Percentiles rank a stretch among this genome's conserved stretches.
These are phyloP conservation scores for Lasius fuliginosus DNA, from an alignment of 2,888 invertebrate species.

Conservation along the genomic window DNA sequence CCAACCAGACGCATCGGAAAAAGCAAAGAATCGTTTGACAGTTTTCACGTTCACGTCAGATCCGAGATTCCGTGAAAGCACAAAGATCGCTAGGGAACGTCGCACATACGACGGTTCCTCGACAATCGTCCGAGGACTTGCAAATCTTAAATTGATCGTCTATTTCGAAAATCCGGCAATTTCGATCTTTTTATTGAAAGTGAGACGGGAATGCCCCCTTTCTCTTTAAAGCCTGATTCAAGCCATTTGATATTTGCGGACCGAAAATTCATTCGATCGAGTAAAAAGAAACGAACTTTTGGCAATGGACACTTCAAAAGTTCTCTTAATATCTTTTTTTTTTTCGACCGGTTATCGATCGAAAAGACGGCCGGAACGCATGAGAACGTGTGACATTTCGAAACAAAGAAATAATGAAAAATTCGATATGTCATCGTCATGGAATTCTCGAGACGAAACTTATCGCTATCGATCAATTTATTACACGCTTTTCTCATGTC, in stretches of 20 bases:
- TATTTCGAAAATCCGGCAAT: not conserved
- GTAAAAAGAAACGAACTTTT: not conserved
- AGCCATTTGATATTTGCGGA: not conserved
- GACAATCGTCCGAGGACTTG: slow-evolving; percentile 24
- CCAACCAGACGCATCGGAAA: slow-evolving; percentile 57
- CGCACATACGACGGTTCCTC: not conserved
- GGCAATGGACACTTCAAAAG: not conserved
- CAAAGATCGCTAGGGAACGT: slow-evolving; percentile 8
- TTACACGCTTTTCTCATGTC: slow-evolving; percentile 28
- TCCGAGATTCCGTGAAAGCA: slow-evolving; percentile 36
- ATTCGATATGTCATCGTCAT: slow-evolving; percentile 24
- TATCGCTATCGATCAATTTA: slow-evolving; percentile 18
- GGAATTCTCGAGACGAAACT: slow-evolving; percentile 19
- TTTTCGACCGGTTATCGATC: not conserved
- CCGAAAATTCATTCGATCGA: not conserved
- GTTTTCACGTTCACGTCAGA: slow-evolving; percentile 45
- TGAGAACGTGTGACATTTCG: not conserved
- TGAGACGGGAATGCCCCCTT: not conserved
- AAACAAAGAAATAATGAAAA: slow-evolving; percentile 25
- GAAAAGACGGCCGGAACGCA: not conserved
- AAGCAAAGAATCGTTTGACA: slow-evolving; percentile 56
- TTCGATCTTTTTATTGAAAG: slow-evolving; percentile 6
- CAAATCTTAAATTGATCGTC: slow-evolving; percentile 11
- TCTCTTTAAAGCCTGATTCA: not conserved
- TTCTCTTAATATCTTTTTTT: not conserved